Evolutionary conservation across 2,797 vertebrate genomes (phyloP), one percentile per base, ranked within the genome.

Genomic region (Macroramphosus scolopax): DNA sequence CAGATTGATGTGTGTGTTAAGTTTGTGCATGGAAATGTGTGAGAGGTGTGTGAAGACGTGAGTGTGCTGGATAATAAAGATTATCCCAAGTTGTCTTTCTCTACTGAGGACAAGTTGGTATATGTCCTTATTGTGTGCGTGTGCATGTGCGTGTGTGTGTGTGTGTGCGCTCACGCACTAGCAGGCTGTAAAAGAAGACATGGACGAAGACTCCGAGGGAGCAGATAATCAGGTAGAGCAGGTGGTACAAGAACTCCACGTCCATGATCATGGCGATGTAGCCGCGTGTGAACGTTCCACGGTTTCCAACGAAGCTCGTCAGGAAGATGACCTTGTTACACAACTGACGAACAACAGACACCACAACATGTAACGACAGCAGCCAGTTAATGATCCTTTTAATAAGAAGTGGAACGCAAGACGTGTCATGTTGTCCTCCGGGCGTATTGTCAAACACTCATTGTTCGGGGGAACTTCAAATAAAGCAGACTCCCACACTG

Each of bases 301-400:
- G 89, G 83, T 99, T 99, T 44, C 97, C 97, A 61, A 98, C 95
- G 18, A 96, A 99, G 73, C 97, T 99, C 89, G 92, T 96, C 54
- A 98, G 87, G 64, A 99, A 99, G 78, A 99, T 97, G 25, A 97
- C 90, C 78, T 98, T 98, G 78, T 98, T 98, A 76, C 92, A 91
- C 53, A 99, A 91, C 97, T 98, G 73, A 15, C 36, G 43, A 33
- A 61, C 28, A 56, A 69, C 13, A 8, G 51, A 51, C 46, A 51
- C 3, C 29, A 43, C 5, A 6, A 17, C 5, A 42, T 9, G 40
- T 14, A 15, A 6, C 45, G 14, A 41, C 30, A 17, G 14, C 4
- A n/a, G n/a, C n/a, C n/a, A n/a, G n/a, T n/a, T 20, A 12, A 24
- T 8, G 1, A 30, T 10, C 9, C 9, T 8, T 28, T 8, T 16